Evolutionary conservation across 2,888 invertebrate species (phyloP), one percentile per base, ranked within the genome.

Genomic region (Acleris cristana): DNA sequence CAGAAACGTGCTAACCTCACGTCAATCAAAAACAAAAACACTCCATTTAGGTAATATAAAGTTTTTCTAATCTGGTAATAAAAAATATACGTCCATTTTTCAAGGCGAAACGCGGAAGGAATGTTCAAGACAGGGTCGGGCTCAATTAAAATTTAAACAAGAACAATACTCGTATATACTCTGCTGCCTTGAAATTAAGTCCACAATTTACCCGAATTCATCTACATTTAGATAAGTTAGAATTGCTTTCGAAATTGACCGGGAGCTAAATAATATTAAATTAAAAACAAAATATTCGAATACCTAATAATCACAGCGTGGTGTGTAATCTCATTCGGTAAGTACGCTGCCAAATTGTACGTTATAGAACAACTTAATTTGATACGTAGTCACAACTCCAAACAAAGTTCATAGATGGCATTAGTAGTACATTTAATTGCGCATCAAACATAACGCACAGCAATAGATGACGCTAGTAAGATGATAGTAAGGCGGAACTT

Each of bases 151-250:
- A 80, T 79, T 73, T 72, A 78, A 70, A 64, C 54, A 16, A 64
- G 65, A 65, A 44, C 59, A 64, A 40, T 40, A n/a, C n/a, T n/a
- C n/a, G n/a, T n/a, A 40, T 40, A 40, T 40, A 56, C 67, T 18
- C 18, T 68, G 51, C 44, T 51, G 70, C 76, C 64, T 62, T 69
- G 69, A 49, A 65, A 75, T 72, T 73, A 69, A 70, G 74, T 72
- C 62, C 72, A 75, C 73, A 74, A 79, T 79, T 80, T 74, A 73
- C 70, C 69, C 69, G 71, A 76, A 76, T 73, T 77, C 73, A 79
- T 79, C 82, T 80, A 78, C 78, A 79, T 81, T 79, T 81, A 79
- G 78, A 82, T 78, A 77, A 74, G 77, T 78, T 78, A 74, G 76
- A 76, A 79, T 78, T 77, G 76, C 74, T 76, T 74, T 73, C 64